Conservation (phyloP, 2,888 invertebrate genomes). For the Bruchidius siliquastri region DNA sequence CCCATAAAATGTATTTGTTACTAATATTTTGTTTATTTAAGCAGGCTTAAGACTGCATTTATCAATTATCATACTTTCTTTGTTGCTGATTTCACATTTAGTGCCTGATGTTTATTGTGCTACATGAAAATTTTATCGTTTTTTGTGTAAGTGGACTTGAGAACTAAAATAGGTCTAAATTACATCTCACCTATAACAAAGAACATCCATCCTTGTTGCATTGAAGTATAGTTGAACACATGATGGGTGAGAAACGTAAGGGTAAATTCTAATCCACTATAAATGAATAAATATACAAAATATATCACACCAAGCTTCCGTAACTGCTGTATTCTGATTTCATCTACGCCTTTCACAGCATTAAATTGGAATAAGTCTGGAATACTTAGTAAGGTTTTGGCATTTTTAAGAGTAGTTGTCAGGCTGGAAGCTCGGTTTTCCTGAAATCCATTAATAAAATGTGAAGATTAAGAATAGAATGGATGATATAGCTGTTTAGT, state of each 20-base stretch:
- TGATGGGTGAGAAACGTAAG: conserved; percentile 94
- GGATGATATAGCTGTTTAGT: too few relatives aligned
- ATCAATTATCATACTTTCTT: too few relatives aligned
- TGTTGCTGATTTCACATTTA: too few relatives aligned
- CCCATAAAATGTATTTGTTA: too few relatives aligned
- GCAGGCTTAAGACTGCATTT: too few relatives aligned
- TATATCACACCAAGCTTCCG: conserved; percentile 70
- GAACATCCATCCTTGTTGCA: conserved; percentile 98
- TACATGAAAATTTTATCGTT: too few relatives aligned
- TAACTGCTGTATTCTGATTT: conserved; percentile 60
- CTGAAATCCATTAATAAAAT: conserved; percentile 47
- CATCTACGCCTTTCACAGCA: conserved; percentile 62
- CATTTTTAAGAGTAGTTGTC: conserved; percentile 49
- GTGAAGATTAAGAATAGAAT: too few relatives aligned
- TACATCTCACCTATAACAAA: conserved; percentile 71
- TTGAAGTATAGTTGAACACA: conserved; percentile 82
- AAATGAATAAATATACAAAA: conserved; percentile 89
- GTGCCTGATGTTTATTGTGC: too few relatives aligned
- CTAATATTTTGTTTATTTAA: too few relatives aligned
- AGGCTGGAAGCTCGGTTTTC: conserved; percentile 67
- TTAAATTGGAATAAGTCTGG: conserved; percentile 56
- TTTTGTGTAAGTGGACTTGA: too few relatives aligned
- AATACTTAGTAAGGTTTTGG: conserved; percentile 38
- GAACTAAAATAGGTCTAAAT: background rate
- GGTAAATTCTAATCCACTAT: conserved; percentile 96